These are phyloP conservation scores for Cephalopholis sonnerati DNA, from an alignment of 2,113 vertebrate genomes.

Conservation along the genomic window DNA sequence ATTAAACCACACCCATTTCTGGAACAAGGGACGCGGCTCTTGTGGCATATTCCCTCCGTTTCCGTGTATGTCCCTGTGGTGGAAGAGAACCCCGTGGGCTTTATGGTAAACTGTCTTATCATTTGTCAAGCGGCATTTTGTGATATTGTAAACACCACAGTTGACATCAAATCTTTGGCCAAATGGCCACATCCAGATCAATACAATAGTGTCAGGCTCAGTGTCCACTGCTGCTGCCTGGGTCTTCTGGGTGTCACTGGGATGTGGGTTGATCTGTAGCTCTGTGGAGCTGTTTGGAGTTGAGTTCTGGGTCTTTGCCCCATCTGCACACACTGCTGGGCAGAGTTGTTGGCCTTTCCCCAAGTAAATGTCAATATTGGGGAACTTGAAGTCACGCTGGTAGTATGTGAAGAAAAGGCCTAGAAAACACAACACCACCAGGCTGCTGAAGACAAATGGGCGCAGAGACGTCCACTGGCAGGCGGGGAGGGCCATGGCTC, in stretches of 20 bases:
- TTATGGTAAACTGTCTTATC: constrained; percentile 85
- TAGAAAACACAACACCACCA: constrained; percentile 85
- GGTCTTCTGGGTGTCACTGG: constrained; percentile 64
- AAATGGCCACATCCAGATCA: constrained; percentile 92
- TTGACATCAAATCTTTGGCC: constrained; percentile 83
- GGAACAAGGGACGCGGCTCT: constrained; percentile 86
- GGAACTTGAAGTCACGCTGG: constrained; percentile 81
- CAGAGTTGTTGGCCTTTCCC: not conserved
- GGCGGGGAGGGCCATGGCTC: constrained; percentile 11
- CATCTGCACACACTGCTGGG: not conserved
- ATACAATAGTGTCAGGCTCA: constrained; percentile 85
- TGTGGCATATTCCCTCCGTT: constrained; percentile 84
- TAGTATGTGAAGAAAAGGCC: constrained; percentile 86
- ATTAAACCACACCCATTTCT: constrained; percentile 94
- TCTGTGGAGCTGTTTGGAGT: not conserved
- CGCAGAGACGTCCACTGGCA: constrained; percentile 32
- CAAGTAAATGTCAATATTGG: constrained; percentile 74
- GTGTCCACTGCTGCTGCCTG: constrained; percentile 77
- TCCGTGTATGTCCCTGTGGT: constrained; percentile 85
- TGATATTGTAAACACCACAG: constrained; percentile 84
- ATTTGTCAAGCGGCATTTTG: constrained; percentile 87
- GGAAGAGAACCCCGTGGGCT: constrained; percentile 89
- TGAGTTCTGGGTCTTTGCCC: not conserved
- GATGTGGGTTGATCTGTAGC: not conserved
- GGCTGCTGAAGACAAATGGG: constrained; percentile 81